A percentile compares a stretch with the other conserved stretches of the same genome.
These are phyloP conservation scores for Threskiornis aethiopicus DNA, from an alignment of 2,797 vertebrate species.

Conservation along the genomic window DNA sequence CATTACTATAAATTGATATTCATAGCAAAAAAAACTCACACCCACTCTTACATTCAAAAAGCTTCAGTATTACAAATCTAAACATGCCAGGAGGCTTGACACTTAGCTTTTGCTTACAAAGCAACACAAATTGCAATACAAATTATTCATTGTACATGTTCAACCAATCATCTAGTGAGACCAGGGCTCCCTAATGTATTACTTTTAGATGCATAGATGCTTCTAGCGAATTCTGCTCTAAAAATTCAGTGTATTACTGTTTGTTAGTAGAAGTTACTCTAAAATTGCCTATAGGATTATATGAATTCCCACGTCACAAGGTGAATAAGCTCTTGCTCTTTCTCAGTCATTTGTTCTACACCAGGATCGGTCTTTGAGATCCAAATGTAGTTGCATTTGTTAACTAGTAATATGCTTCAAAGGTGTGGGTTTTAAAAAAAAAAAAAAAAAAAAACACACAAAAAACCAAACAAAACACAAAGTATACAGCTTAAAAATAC, in stretches of 20 bases:
- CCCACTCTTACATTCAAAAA: neutral
- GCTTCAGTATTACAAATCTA: neutral
- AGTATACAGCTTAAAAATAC: neutral
- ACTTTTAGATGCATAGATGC: neutral
- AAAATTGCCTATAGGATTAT: neutral
- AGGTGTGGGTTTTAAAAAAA: neutral
- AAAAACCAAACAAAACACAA: neutral
- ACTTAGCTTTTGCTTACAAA: neutral
- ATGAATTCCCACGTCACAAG: neutral
- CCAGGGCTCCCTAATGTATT: neutral
- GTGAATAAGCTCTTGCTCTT: neutral
- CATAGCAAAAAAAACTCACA: neutral
- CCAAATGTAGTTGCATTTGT: neutral
- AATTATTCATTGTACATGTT: neutral
- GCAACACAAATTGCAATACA: neutral
- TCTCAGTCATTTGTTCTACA: neutral
- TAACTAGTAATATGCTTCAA: neutral
- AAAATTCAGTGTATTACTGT: neutral
- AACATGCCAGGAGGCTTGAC: neutral
- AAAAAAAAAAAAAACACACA: too few relatives aligned
- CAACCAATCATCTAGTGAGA: neutral
- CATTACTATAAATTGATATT: neutral
- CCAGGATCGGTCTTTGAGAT: neutral
- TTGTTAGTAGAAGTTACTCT: neutral
- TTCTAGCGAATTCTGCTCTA: neutral